Evolutionary conservation across 2,888 invertebrate genomes (phyloP).

Genomic region (Dynastes tityus): DNA sequence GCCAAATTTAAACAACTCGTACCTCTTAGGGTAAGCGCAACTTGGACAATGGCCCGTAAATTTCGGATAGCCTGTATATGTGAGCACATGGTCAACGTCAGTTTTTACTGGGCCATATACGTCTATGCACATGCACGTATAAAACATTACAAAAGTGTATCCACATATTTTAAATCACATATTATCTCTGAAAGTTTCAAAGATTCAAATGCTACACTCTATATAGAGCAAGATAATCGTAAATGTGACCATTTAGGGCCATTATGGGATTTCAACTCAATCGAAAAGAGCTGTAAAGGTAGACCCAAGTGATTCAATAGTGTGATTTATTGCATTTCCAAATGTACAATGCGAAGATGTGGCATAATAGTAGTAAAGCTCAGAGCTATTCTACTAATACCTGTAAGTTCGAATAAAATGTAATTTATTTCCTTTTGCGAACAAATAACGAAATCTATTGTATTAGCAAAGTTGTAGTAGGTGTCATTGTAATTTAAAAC

Average conservation of each 20-base stretch:
- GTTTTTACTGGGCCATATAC: too few relatives aligned
- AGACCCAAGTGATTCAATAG: slow-evolving; percentile 62
- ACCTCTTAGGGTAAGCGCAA: too few relatives aligned
- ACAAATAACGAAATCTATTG: neutral
- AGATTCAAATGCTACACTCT: slow-evolving; percentile 57
- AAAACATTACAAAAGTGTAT: too few relatives aligned
- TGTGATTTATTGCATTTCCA: slow-evolving; percentile 62
- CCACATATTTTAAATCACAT: too few relatives aligned
- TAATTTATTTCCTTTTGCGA: neutral
- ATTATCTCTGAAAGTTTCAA: too few relatives aligned
- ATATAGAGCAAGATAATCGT: slow-evolving; percentile 64
- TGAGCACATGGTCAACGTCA: too few relatives aligned
- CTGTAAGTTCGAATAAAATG: neutral
- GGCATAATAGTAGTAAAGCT: slow-evolving; percentile 47
- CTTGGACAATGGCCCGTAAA: too few relatives aligned
- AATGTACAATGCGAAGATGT: slow-evolving; percentile 46
- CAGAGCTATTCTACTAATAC: neutral
- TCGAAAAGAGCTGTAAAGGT: slow-evolving; percentile 66
- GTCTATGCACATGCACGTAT: too few relatives aligned
- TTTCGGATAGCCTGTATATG: too few relatives aligned
- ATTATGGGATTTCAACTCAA: slow-evolving; percentile 70
- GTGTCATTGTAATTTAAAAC: too few relatives aligned
- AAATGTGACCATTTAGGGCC: slow-evolving; percentile 69
- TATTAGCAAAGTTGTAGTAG: neutral
- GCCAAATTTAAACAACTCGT: too few relatives aligned